Percentiles rank a stretch among this genome's conserved stretches.
These are phyloP conservation scores for Volucella bombylans DNA, from an alignment of 2,888 invertebrate genomes.

Conservation along the genomic window DNA sequence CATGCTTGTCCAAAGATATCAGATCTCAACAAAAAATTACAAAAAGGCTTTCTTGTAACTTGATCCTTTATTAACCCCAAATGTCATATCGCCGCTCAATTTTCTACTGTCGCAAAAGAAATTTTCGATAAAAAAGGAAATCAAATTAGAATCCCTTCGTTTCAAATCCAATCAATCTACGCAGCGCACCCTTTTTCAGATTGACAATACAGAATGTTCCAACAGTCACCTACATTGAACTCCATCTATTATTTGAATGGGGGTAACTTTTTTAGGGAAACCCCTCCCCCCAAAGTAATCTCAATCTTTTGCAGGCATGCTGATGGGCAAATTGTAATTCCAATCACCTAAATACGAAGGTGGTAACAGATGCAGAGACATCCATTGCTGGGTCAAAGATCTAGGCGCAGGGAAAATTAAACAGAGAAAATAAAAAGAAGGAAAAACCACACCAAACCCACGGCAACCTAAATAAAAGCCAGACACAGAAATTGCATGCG, in stretches of 20 bases:
- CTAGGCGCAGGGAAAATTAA: constrained; percentile 67
- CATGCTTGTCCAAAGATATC: too few species aligned
- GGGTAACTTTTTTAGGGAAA: constrained; percentile 3
- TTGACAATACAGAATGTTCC: too few species aligned
- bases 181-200: too few species aligned
- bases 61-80: too few species aligned
- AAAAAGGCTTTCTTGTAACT: too few species aligned
- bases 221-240: too few species aligned
- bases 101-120: too few species aligned
- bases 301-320: constrained; percentile 42
- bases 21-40: too few species aligned
- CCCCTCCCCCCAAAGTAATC: constrained; percentile 36
- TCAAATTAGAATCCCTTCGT: background rate
- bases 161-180: too few species aligned
- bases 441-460: constrained; percentile 50
- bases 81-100: too few species aligned
- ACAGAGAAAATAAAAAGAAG: constrained; percentile 20
- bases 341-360: constrained; percentile 70
- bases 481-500: constrained; percentile 67
- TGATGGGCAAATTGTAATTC: constrained; percentile 68
- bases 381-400: constrained; percentile 68
- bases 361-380: constrained; percentile 67
- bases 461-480: constrained; percentile 68
- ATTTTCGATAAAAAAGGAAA: too few species aligned
- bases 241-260: too few species aligned